phyloP scores from a whole-genome alignment of 2,888 invertebrate species.

The Anodontia alba region DNA sequence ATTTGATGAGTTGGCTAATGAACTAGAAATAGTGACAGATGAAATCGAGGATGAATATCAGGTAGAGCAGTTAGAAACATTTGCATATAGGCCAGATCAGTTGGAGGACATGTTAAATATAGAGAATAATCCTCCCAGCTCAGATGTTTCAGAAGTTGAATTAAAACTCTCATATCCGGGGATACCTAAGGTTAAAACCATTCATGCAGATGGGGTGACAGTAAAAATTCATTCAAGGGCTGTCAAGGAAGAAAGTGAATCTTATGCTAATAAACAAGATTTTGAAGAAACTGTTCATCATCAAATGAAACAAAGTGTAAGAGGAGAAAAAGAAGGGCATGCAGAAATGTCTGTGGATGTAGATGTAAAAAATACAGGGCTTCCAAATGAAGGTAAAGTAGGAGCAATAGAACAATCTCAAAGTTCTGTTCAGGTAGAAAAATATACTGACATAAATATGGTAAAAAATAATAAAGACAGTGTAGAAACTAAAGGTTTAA shows the following conservation, averaged over 20 bases:
- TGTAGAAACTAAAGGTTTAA: background rate
- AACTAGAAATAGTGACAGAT: conserved; percentile 57
- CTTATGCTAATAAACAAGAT: conserved; percentile 28
- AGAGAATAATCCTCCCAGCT: too few species aligned
- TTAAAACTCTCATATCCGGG: background rate
- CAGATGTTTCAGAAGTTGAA: too few species aligned
- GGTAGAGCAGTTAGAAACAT: conserved; percentile 17
- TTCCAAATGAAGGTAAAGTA: background rate
- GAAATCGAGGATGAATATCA: conserved; percentile 23
- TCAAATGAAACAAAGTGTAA: background rate
- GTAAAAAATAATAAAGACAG: background rate
- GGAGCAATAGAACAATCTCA: background rate
- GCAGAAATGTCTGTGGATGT: background rate
- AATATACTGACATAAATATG: background rate
- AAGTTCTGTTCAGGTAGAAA: background rate
- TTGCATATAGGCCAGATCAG: background rate
- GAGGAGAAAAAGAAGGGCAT: background rate
- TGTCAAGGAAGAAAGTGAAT: conserved; percentile 1
- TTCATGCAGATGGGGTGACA: conserved; percentile 18
- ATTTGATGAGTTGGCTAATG: conserved; percentile 66
- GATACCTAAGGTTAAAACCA: background rate
- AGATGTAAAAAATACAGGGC: background rate
- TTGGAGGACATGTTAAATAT: background rate
- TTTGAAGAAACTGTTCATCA: conserved; percentile 19
- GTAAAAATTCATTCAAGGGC: conserved; percentile 17